phyloP scores from a whole-genome alignment of 2,888 invertebrate genomes.

The Platycnemis pennipes region DNA sequence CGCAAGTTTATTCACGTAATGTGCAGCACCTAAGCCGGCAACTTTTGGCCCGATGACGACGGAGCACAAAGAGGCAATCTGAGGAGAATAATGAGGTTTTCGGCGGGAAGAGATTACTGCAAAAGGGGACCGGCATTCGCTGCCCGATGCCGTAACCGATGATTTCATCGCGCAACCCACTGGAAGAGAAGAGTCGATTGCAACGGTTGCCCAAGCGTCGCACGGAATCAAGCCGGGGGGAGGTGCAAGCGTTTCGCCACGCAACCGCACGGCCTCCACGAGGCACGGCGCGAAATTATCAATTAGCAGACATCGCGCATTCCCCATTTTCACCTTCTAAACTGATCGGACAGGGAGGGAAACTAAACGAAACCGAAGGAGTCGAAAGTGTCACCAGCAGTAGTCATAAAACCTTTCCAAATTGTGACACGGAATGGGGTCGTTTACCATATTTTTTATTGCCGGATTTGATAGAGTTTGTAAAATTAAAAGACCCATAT shows the following conservation, averaged over 20 bases:
- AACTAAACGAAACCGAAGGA: neutral
- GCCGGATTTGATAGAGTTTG: no score
- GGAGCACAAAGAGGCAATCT: no score
- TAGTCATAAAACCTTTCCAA: no score
- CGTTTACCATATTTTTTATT: no score
- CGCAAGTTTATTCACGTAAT: no score
- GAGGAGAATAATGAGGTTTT: no score
- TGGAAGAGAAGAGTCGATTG: neutral
- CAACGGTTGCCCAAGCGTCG: neutral
- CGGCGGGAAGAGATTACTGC: neutral
- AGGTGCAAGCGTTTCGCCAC: neutral
- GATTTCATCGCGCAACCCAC: neutral
- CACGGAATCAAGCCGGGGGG: neutral
- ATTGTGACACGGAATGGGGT: no score
- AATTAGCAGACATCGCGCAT: slow-evolving; percentile 25
- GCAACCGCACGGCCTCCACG: neutral
- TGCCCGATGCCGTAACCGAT: neutral
- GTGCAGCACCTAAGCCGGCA: no score
- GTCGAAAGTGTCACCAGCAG: no score
- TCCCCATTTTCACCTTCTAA: neutral
- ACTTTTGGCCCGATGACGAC: no score
- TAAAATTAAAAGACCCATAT: no score
- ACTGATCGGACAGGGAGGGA: neutral
- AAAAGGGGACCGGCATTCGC: neutral
- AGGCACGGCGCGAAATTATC: neutral